Evolutionary conservation across 2,888 invertebrate species (phyloP).

Genomic region (Eupithecia pulchellata): DNA sequence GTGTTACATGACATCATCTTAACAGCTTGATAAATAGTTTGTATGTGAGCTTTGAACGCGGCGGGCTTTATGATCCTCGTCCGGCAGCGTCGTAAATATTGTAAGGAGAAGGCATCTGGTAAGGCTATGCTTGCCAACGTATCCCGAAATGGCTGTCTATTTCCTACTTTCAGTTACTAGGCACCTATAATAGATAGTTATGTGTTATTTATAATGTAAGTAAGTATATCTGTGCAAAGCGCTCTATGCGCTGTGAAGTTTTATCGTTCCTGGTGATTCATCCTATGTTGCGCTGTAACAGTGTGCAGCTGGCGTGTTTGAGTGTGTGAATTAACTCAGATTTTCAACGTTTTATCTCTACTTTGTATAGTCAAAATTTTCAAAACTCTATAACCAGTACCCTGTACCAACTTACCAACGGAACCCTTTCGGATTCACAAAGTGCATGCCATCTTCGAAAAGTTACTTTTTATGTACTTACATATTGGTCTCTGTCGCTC

Average conservation of each 20-base stretch:
- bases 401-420: not conserved
- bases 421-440: not conserved
- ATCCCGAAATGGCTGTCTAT: slow-evolving; percentile 29
- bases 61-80: slow-evolving; percentile 77
- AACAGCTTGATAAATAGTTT: slow-evolving; percentile 15
- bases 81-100: slow-evolving; percentile 75
- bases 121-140: slow-evolving; percentile 50
- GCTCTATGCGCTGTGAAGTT: not conserved
- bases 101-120: slow-evolving; percentile 60
- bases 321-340: not conserved
- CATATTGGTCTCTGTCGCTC: not conserved
- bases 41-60: slow-evolving; percentile 58
- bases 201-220: not conserved
- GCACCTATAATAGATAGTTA: not conserved
- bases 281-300: not conserved
- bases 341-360: too few relatives aligned
- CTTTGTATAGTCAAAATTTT: too few relatives aligned
- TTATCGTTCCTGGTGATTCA: not conserved
- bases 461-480: not conserved
- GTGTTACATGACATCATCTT: slow-evolving; percentile 35
- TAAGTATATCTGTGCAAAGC: not conserved
- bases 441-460: too few relatives aligned
- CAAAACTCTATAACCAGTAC: not conserved
- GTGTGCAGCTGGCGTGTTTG: not conserved
- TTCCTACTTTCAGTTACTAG: slow-evolving; percentile 24